Percentiles rank a stretch among this genome's conserved stretches.
phyloP scores from a whole-genome alignment of 1,140 invertebrate genomes.

The Nephila pilipes region DNA sequence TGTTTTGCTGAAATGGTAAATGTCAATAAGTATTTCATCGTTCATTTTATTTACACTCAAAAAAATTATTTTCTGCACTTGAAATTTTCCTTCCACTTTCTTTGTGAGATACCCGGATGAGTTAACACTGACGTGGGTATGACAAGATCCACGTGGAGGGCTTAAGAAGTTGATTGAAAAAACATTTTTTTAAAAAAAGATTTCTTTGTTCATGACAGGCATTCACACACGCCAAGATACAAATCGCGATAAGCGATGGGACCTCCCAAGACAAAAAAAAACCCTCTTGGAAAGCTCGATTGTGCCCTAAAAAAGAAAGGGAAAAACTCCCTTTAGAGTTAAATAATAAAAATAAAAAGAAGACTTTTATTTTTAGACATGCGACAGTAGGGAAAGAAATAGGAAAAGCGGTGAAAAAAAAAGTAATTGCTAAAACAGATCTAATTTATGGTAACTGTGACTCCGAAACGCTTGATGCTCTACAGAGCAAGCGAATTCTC shows the following conservation, averaged over 20 bases:
- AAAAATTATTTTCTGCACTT: too few relatives aligned
- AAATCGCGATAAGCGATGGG: constrained; percentile 20
- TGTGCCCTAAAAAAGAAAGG: neutral
- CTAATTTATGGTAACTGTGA: neutral
- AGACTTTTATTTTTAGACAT: neutral
- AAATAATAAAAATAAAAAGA: neutral
- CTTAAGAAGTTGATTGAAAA: neutral
- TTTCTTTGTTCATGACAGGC: neutral
- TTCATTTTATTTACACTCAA: too few relatives aligned
- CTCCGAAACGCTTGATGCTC: neutral
- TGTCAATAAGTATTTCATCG: too few relatives aligned
- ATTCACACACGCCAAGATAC: neutral
- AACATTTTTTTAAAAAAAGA: neutral
- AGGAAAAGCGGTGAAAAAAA: neutral
- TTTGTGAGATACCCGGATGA: too few relatives aligned
- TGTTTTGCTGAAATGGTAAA: too few relatives aligned
- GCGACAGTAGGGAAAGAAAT: constrained; percentile 6
- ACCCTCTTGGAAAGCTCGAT: neutral
- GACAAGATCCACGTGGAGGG: neutral
- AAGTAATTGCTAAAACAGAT: constrained; percentile 3
- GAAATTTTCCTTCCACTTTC: too few relatives aligned
- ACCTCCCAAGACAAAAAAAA: constrained; percentile 40
- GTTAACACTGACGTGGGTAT: neutral
- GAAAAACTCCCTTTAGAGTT: neutral
- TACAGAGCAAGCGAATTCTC: constrained; percentile 19